These are phyloP conservation scores for Chlorops oryzae DNA, from an alignment of 1,140 invertebrate species.

Conservation along the genomic window DNA sequence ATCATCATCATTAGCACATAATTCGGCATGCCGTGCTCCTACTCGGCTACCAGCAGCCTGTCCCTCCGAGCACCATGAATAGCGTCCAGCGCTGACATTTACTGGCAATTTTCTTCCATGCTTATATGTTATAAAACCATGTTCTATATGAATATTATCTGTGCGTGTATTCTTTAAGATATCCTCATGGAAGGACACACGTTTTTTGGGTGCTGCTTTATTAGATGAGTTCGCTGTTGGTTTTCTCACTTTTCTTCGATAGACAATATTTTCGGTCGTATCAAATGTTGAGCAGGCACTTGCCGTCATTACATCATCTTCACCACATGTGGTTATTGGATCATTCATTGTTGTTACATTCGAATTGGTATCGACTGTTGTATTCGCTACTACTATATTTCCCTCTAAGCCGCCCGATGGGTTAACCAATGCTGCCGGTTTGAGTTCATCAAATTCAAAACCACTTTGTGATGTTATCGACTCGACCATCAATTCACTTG, in stretches of 20 bases:
- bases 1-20: constrained; percentile 19
- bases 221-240: constrained; percentile 50
- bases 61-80: constrained; percentile 72
- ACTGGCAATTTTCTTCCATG: constrained; percentile 35
- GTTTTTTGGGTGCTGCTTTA: constrained; percentile 66
- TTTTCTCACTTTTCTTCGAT: constrained; percentile 58
- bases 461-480: constrained; percentile 50
- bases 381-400: not conserved
- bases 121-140: constrained; percentile 62
- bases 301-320: constrained; percentile 34
- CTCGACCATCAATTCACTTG: constrained; percentile 49
- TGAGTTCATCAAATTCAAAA: constrained; percentile 42
- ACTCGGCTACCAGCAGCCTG: constrained; percentile 40
- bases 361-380: constrained; percentile 55
- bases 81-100: constrained; percentile 52
- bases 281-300: constrained; percentile 45
- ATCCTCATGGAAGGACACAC: constrained; percentile 77
- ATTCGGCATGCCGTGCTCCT: constrained; percentile 18
- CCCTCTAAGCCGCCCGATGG: not conserved
- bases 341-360: constrained; percentile 43
- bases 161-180: constrained; percentile 73
- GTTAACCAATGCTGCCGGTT: not conserved
- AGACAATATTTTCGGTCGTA: constrained; percentile 52
- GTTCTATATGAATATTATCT: constrained; percentile 68
- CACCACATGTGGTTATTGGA: constrained; percentile 1